phyloP scores from a whole-genome alignment of 2,797 vertebrate species.

The Enteromius thamalakanensis region DNA sequence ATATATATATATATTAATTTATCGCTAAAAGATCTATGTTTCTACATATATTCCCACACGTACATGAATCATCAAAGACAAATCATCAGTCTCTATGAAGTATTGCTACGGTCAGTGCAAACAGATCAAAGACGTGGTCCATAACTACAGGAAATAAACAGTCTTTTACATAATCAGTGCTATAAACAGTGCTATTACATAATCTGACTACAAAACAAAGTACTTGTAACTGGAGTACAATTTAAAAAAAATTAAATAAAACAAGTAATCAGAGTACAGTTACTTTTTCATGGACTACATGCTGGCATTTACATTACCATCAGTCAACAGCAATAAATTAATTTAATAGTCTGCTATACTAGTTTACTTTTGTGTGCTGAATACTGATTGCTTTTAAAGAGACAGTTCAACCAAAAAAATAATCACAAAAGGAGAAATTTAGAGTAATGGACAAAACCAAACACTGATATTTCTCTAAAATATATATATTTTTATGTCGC shows the following conservation, averaged over 20 bases:
- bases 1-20: neutral
- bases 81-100: conserved; percentile 43
- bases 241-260: neutral
- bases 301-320: neutral
- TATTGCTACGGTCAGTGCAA: conserved; percentile 69
- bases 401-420: neutral
- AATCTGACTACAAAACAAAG: neutral
- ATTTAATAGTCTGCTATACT: neutral
- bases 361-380: neutral
- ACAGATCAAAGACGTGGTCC: conserved; percentile 55
- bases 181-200: conserved; percentile 22
- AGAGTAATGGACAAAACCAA: neutral
- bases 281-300: neutral
- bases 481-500: neutral
- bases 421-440: neutral
- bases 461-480: neutral
- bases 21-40: neutral
- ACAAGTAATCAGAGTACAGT: neutral
- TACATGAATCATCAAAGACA: conserved; percentile 26
- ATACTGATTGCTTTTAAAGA: neutral
- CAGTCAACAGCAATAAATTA: conserved; percentile 4
- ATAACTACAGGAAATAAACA: conserved; percentile 38
- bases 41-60: conserved; percentile 45
- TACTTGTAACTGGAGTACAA: conserved; percentile 5
- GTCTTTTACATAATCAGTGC: conserved; percentile 23